Evolutionary conservation across 2,888 invertebrate genomes (phyloP), one percentile per base, ranked within the genome.

Genomic region (Rhagophthalmus giganteus): DNA sequence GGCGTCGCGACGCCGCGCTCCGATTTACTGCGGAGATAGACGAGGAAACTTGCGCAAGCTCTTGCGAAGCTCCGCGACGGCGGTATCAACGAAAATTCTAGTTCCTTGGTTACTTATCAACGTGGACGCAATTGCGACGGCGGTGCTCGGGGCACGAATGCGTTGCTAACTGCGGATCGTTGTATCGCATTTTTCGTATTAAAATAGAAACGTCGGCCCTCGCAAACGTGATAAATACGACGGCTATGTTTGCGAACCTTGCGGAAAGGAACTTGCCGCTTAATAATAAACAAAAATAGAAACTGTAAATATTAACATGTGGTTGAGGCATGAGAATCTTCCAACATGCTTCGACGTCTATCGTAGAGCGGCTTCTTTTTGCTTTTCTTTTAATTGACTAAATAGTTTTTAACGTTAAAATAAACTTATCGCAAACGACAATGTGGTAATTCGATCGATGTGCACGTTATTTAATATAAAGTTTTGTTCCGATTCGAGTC

Each of bases 31-130:
- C 56, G 56, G 45, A 48, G 34, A 34, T 35, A 40, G 39, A 32
- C 54, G 55, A 54, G 42, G 40, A 24, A 40, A 28, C 39, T 48
- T 49, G 59, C 61, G 61, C 61, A 61, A 58, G 40, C 56, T 59
- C 60, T 50, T 32, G 38, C 34, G 41, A 46, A 35, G 42, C 51
- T 46, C 28, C 39, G 27, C 50, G 44, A 44, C 54, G 40, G 15
- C 47, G 46, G 49, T 55, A 58, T 51, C 56, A 58, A 40, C 24
- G 34, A 40, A 45, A 50, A 49, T 57, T 51, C 55, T 53, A 54
- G 60, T 57, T 53, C 51, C 49, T 51, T 37, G 33, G 31, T 15
- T 34, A 40, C 26, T 39, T 45, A 46, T 39, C 45, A 33, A 28
- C 42, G 50, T 44, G 50, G 40, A 46, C 26, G 40, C 51, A 35